phyloP scores from a whole-genome alignment of 2,113 vertebrate species.

The Heliornis fulica region DNA sequence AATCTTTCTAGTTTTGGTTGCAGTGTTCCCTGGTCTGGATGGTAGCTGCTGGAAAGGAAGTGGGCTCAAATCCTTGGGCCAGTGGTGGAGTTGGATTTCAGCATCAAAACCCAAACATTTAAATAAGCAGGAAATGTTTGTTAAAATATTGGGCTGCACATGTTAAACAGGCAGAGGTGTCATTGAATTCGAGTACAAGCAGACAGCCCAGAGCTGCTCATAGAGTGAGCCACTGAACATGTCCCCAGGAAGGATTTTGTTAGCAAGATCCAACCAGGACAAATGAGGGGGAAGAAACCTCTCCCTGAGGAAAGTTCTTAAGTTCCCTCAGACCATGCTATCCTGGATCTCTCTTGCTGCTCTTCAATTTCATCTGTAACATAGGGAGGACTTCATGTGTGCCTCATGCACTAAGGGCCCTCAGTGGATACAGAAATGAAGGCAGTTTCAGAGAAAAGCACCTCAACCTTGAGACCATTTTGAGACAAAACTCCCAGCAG shows the following conservation, averaged over 20 bases:
- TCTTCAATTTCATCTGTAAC: neutral
- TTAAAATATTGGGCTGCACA: neutral
- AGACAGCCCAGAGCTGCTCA: neutral
- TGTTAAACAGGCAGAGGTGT: neutral
- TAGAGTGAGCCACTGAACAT: neutral
- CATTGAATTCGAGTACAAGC: neutral
- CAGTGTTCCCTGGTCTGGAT: neutral
- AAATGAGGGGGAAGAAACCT: neutral
- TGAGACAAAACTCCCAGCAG: neutral
- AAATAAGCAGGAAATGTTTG: constrained; percentile 29
- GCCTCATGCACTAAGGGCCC: neutral
- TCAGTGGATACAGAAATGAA: neutral
- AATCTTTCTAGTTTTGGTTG: neutral
- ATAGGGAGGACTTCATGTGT: neutral
- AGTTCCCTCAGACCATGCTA: neutral
- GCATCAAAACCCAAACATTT: neutral
- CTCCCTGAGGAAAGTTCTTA: neutral
- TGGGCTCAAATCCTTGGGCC: neutral
- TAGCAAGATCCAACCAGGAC: neutral
- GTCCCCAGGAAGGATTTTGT: neutral
- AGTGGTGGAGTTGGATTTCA: neutral
- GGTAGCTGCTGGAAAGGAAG: neutral
- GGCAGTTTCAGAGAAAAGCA: neutral
- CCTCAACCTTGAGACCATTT: neutral
- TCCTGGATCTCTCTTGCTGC: neutral